Evolutionary conservation across 2,888 invertebrate genomes (phyloP).

Genomic region (Psococerastis gibbosa): DNA sequence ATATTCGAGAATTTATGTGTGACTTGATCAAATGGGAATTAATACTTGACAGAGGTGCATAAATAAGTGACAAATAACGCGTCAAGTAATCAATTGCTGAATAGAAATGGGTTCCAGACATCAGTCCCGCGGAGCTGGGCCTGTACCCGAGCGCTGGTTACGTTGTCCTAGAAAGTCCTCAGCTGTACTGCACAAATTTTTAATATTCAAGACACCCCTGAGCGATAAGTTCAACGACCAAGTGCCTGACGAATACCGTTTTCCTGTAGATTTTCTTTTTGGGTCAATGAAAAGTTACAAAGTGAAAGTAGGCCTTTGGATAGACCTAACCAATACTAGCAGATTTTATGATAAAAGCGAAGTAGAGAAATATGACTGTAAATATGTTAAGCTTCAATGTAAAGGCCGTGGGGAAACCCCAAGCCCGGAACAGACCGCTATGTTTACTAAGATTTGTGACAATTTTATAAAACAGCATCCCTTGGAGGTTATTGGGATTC

Average conservation of each 20-base stretch:
- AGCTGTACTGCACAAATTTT: constrained; percentile 54
- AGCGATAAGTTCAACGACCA: constrained; percentile 61
- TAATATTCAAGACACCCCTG: constrained; percentile 91
- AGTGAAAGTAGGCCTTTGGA: constrained; percentile 82
- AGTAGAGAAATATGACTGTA: constrained; percentile 54
- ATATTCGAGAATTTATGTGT: too few species aligned
- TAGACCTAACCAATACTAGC: constrained; percentile 89
- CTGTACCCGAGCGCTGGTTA: constrained; percentile 74
- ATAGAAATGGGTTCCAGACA: too few species aligned
- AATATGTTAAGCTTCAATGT: constrained; percentile 77
- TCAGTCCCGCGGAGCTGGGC: constrained; percentile 30
- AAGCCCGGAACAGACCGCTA: constrained; percentile 56
- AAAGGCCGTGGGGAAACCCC: constrained; percentile 89
- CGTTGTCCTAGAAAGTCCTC: constrained; percentile 68
- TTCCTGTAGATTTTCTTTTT: constrained; percentile 76
- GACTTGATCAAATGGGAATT: too few species aligned
- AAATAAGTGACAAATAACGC: background rate
- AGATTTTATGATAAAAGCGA: constrained; percentile 77
- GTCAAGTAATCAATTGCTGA: background rate
- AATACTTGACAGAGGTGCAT: too few species aligned
- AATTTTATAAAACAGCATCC: constrained; percentile 65
- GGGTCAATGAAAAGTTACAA: constrained; percentile 54
- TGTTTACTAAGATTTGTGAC: constrained; percentile 66
- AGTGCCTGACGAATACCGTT: constrained; percentile 66
- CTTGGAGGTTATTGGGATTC: constrained; percentile 58